A percentile compares a stretch with the other conserved stretches of the same genome.
Conservation (phyloP, 2,797 vertebrate genomes). For the Brotogeris chrysoptera region DNA sequence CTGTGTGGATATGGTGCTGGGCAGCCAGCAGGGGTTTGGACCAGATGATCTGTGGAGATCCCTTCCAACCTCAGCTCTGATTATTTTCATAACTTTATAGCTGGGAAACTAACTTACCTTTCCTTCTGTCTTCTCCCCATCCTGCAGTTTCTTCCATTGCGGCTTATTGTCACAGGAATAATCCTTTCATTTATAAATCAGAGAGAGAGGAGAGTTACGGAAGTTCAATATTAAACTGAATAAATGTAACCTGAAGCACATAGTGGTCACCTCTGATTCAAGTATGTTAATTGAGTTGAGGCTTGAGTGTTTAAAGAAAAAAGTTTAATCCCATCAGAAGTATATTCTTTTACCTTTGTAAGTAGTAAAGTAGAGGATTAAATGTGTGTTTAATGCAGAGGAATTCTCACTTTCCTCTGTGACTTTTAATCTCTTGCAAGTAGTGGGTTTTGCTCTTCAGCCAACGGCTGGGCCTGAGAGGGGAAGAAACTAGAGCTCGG, state of each 20-base stretch:
- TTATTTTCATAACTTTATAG: neutral
- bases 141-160: neutral
- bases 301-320: neutral
- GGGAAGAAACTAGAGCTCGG: neutral
- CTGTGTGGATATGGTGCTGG: neutral
- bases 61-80: neutral
- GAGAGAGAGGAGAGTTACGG: neutral
- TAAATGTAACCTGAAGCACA: neutral
- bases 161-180: neutral
- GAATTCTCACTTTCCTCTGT: neutral
- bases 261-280: neutral
- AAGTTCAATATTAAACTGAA: neutral
- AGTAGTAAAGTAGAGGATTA: neutral
- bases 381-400: neutral
- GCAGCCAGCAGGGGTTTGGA: neutral
- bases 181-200: neutral
- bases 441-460: neutral
- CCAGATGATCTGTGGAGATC: neutral
- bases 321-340: neutral
- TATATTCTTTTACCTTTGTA: neutral
- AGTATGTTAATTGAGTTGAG: neutral
- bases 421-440: neutral
- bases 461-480: rapidly evolving
- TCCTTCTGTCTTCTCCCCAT: neutral
- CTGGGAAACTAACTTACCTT: neutral